Evolutionary conservation across 2,888 invertebrate genomes (phyloP), one percentile per base, ranked within the genome.

Genomic region (Mycalesis mineus): DNA sequence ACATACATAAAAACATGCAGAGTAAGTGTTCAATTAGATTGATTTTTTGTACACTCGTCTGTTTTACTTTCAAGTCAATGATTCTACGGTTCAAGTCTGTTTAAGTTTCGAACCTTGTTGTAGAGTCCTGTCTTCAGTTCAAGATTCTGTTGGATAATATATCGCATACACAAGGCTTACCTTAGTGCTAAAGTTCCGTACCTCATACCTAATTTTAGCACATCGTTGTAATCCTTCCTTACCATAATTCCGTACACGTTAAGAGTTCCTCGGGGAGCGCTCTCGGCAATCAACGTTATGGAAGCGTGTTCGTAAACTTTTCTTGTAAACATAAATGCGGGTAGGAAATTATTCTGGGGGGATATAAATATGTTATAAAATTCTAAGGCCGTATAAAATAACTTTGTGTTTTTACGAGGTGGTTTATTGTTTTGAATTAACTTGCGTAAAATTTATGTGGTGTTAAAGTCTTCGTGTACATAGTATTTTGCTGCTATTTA

Each of bases 251-350:
- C 48, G 56, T 50, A 42, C 22, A 47, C 52, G 55, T 47, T 58
- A 54, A 58, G 39, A 51, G 56, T 51, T 58, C 63, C 60, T 60
- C 0, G 6, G 41, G 42, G 64, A 62, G 54, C 62, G 36, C 49
- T 62, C 61, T 52, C 36, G 48, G 62, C 58, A 60, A 62, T 62
- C 58, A 64, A 58, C 64, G 55, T 64, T 58, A 62, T 58, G 58
- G 42, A 44, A 54, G 40, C 22, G n/a, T 52, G 56, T 47, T 54
- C 57, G 54, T 62, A 64, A 63, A 60, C 53, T 60, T 62, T 62
- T 59, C 61, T 62, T 55, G 59, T 55, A 57, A 55, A 62, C 59
- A 58, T 61, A 57, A 61, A 61, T 55, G 61, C 51, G 41, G 55
- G 54, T 29, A 55, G 55, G 47, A 61, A 57, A 57, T 61, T 58